These are phyloP conservation scores for Halisarca cf. caerulea DNA, from an alignment of 37 sponge, comb jelly and placozoan species.

Conservation along the genomic window DNA sequence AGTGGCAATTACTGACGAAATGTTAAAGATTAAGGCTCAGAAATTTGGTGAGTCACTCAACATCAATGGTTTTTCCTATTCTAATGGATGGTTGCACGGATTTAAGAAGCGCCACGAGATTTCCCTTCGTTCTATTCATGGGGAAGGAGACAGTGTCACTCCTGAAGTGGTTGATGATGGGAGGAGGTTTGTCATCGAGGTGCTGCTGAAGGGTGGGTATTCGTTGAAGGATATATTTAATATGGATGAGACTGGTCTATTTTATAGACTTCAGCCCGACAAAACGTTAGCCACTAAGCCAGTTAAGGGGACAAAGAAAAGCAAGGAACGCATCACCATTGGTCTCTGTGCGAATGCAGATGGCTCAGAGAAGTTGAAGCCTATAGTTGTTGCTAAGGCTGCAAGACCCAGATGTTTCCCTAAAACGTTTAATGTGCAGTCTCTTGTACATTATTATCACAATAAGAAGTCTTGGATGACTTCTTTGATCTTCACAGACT, in stretches of 20 bases:
- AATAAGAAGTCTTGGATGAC: constrained; percentile 1
- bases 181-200: too few relatives aligned
- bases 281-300: not conserved
- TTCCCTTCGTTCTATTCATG: too few relatives aligned
- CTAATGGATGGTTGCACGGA: too few relatives aligned
- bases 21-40: not conserved
- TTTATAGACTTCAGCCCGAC: not conserved
- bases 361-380: not conserved
- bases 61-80: too few relatives aligned
- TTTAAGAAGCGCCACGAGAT: too few relatives aligned
- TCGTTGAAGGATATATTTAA: not conserved
- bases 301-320: not conserved
- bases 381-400: not conserved
- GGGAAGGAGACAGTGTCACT: too few relatives aligned
- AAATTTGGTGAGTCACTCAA: too few relatives aligned
- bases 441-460: not conserved
- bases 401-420: not conserved
- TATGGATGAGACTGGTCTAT: not conserved
- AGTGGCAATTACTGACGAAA: not conserved
- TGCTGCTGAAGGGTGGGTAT: too few relatives aligned
- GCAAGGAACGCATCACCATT: not conserved
- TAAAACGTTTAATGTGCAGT: not conserved
- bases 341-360: not conserved
- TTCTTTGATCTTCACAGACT: not conserved
- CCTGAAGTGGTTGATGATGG: too few relatives aligned